A percentile compares a stretch with the other conserved stretches of the same genome.
Evolutionary conservation across 2,797 vertebrate species (phyloP).

Genomic region (Oryzias dopingdopingensis): DNA sequence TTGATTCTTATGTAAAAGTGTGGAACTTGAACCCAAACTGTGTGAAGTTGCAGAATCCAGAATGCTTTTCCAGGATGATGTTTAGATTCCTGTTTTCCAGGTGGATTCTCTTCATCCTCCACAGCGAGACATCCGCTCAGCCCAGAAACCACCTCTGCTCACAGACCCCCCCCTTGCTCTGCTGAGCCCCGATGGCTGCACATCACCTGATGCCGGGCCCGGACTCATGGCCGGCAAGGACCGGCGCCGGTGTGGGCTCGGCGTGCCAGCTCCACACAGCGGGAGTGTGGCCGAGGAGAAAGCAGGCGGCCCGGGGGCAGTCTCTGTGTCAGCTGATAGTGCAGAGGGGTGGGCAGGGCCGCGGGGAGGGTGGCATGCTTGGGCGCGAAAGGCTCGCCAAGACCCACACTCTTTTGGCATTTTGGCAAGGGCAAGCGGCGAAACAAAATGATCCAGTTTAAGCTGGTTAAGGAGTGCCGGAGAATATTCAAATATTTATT

Average conservation of each 20-base stretch:
- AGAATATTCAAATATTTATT: conserved; percentile 86
- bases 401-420: conserved; percentile 84
- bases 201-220: conserved; percentile 44
- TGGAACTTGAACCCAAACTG: no score
- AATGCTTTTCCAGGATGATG: no score
- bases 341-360: conserved; percentile 75
- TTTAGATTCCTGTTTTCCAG: no score
- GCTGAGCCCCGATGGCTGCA: no score
- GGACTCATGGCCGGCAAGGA: conserved; percentile 56
- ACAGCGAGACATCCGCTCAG: no score
- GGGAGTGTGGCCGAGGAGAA: conserved; percentile 75
- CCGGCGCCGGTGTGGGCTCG: conserved; percentile 52
- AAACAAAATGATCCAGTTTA: conserved; percentile 83
- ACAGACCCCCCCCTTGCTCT: conserved; percentile 14
- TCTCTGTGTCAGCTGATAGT: conserved; percentile 85
- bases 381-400: conserved; percentile 74
- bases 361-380: conserved; percentile 65
- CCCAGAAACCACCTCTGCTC: no score
- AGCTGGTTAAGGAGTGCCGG: conserved; percentile 79
- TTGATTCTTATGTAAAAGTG: no score
- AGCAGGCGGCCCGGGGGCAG: conserved; percentile 70
- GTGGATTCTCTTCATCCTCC: no score
- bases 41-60: no score
- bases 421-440: conserved; percentile 81
- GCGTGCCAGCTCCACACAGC: conserved; percentile 69